Evolutionary conservation across 2,113 vertebrate species (phyloP).

Genomic region (Nerophis lumbriciformis): DNA sequence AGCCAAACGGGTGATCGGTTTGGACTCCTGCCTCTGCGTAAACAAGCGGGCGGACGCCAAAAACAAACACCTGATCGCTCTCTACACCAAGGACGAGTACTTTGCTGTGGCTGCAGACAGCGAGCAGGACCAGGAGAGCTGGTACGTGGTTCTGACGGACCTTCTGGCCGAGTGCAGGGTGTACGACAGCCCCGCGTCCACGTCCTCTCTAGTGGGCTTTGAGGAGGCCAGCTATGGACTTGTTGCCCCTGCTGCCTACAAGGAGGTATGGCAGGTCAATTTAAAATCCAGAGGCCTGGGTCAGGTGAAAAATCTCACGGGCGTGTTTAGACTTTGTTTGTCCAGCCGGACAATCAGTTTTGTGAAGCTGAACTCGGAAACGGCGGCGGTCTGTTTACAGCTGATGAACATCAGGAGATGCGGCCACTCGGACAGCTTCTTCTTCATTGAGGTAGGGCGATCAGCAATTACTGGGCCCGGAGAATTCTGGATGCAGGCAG

Average conservation of each 20-base stretch:
- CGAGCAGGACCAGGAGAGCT: conserved; percentile 92
- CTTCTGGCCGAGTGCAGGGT: conserved; percentile 83
- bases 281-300: conserved; percentile 92
- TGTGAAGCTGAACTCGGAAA: conserved; percentile 90
- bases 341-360: conserved; percentile 89
- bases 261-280: conserved; percentile 96
- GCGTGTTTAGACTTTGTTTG: conserved; percentile 91
- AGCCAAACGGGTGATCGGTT: conserved; percentile 85
- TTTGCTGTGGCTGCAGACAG: conserved; percentile 93
- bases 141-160: conserved; percentile 86
- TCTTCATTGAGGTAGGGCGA: conserved; percentile 96
- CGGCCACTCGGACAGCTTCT: conserved; percentile 96
- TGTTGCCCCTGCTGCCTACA: conserved; percentile 78
- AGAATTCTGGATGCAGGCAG: conserved; percentile 98
- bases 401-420: conserved; percentile 96
- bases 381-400: conserved; percentile 86
- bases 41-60: conserved; percentile 96
- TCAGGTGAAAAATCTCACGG: conserved; percentile 88
- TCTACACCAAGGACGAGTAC: conserved; percentile 98
- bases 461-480: conserved; percentile 92
- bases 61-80: conserved; percentile 95
- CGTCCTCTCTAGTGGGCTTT: conserved; percentile 70
- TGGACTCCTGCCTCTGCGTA: conserved; percentile 92
- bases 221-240: conserved; percentile 83
- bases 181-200: conserved; percentile 66